Evolutionary conservation across 2,888 invertebrate species (phyloP), one percentile per base, ranked within the genome.

Genomic region (Andrena haemorrhoa): DNA sequence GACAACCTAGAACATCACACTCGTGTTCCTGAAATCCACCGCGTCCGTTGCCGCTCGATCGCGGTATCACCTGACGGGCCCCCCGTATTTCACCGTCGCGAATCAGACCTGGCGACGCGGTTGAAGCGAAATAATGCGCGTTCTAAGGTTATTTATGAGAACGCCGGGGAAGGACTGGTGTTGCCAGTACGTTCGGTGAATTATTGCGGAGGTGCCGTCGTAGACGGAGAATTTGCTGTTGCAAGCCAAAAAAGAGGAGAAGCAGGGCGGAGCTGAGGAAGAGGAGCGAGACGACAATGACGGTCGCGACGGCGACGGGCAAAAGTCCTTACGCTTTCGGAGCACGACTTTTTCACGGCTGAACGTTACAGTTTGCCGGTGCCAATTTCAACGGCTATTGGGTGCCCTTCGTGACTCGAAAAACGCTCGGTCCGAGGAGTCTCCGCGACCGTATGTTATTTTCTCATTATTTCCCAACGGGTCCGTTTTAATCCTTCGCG

Each of bases 61-160:
- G 80, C 29, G 71, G 68, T 69, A 72, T 66, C 84, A 79, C 75
- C 79, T 78, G 79, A 81, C 68, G 81, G 75, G 56, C 84, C 61
- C 69, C 72, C 82, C 89, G 86, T 88, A 88, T 89, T 89, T 88
- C 89, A 88, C 84, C 89, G 88, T 88, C 88, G 83, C 51, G 75
- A 87, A 87, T 88, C 89, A 88, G 87, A 88, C 88, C 86, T 89
- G 84, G 68, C 64, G 78, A 82, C 80, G 71, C 78, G 78, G 79
- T 77, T 84, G 79, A 83, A 82, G 89, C 86, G 87, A 88, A 88
- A 88, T 88, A 88, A 88, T 86, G 88, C 82, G 75, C 89, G 87
- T 76, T 76, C 84, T 56, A 75, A 68, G 83, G 89, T 88, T 88
- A 88, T 88, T 88, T 88, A 88, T 84, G 88, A 88, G 87, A 68